These are phyloP conservation scores for Leptopterna dolabrata DNA, from an alignment of 2,888 invertebrate species.

Conservation along the genomic window DNA sequence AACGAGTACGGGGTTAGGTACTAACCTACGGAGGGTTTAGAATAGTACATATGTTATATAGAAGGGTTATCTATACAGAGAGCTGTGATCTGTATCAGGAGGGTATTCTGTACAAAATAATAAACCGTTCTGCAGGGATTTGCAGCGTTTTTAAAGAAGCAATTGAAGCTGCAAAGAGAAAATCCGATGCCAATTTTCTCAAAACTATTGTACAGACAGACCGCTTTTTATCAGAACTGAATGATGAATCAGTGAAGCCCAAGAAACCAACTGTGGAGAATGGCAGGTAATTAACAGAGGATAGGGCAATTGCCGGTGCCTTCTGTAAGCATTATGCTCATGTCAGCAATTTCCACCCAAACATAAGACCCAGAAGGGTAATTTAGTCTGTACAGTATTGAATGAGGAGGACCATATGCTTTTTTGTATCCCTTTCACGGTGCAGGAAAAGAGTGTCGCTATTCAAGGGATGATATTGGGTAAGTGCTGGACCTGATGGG, in stretches of 20 bases:
- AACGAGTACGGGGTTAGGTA: too few relatives aligned
- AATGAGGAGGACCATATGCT: not conserved
- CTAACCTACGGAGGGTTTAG: too few relatives aligned
- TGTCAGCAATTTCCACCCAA: slow-evolving; percentile 8
- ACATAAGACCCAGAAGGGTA: not conserved
- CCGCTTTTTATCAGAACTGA: slow-evolving; percentile 12
- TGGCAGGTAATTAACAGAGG: not conserved
- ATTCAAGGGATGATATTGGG: not conserved
- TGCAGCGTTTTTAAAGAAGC: too few relatives aligned
- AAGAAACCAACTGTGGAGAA: not conserved
- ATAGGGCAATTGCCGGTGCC: not conserved
- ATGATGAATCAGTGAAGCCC: not conserved
- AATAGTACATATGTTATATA: too few relatives aligned
- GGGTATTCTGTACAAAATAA: too few relatives aligned
- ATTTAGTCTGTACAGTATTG: not conserved
- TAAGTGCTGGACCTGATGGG: not conserved
- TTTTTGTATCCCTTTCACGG: slow-evolving; percentile 20
- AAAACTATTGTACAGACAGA: not conserved
- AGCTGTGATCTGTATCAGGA: too few relatives aligned
- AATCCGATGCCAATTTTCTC: not conserved
- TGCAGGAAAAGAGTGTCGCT: not conserved
- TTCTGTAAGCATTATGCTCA: slow-evolving; percentile 20
- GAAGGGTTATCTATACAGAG: too few relatives aligned
- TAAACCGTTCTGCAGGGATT: too few relatives aligned
- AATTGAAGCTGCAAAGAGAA: slow-evolving; percentile 7